Evolutionary conservation across 23 tunicate genomes (phyloP).

Genomic region (Ciona savignyi): DNA sequence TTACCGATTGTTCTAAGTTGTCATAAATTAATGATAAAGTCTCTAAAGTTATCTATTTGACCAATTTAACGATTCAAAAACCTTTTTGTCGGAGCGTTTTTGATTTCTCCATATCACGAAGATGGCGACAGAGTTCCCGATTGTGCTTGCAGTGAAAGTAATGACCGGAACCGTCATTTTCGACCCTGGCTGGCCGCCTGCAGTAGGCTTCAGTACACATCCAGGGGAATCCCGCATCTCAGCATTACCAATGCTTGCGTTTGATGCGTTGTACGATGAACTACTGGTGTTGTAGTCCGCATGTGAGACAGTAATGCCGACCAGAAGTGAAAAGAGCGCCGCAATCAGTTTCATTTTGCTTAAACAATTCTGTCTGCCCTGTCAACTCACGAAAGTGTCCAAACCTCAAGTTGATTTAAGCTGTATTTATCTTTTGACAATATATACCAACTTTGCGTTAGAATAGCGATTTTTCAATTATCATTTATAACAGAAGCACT

Average conservation of each 20-base stretch:
- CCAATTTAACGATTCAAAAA: neutral
- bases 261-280: neutral
- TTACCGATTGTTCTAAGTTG: no score
- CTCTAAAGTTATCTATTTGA: no score
- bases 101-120: constrained; percentile 56
- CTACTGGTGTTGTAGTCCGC: neutral
- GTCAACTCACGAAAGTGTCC: no score
- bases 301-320: neutral
- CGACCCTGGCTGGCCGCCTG: neutral
- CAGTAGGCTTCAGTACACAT: neutral
- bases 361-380: neutral
- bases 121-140: constrained; percentile 60
- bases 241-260: neutral
- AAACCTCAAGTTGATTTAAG: no score
- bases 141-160: constrained; percentile 21
- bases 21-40: no score
- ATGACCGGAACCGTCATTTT: constrained; percentile 21
- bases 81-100: constrained; percentile 46
- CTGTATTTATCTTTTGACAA: no score
- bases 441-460: no score
- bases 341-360: neutral
- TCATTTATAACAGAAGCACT: no score
- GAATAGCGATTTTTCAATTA: no score
- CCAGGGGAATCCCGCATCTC: neutral
- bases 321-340: neutral